Evolutionary conservation across 2,888 invertebrate species (phyloP).

Genomic region (Apodemia hepburni): DNA sequence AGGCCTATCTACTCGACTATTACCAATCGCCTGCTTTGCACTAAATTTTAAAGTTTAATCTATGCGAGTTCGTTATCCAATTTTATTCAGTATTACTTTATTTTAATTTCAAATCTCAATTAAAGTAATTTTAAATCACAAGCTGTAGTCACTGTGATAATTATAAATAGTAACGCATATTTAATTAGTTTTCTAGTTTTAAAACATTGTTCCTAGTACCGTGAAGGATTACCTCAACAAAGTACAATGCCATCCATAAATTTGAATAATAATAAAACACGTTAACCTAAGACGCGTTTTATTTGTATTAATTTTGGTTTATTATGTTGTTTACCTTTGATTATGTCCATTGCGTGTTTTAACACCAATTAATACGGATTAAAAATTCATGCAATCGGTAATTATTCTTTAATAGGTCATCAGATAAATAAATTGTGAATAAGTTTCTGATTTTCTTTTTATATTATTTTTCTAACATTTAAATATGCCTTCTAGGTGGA

Average conservation of each 20-base stretch:
- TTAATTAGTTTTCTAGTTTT: constrained; percentile 7
- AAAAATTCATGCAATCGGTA: constrained; percentile 5
- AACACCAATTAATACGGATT: background rate
- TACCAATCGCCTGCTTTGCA: background rate
- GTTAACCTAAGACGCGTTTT: background rate
- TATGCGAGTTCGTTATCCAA: background rate
- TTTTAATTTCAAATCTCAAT: background rate
- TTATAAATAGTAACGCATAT: constrained; percentile 8
- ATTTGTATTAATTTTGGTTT: background rate
- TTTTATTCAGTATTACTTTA: constrained; percentile 5
- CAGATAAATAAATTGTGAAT: background rate
- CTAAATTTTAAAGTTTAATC: background rate
- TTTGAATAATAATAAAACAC: constrained; percentile 7
- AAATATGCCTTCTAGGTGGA: constrained; percentile 39
- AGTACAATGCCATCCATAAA: constrained; percentile 8
- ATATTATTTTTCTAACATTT: constrained; percentile 15
- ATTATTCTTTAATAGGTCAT: background rate
- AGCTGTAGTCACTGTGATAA: constrained; percentile 12
- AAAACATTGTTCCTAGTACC: constrained; percentile 11
- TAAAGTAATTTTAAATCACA: constrained; percentile 3
- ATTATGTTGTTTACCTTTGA: background rate
- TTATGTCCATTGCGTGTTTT: background rate
- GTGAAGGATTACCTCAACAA: constrained; percentile 5
- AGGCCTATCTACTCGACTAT: background rate
- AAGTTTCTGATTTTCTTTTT: background rate